Conservation (phyloP, 2,113 vertebrate species). For the Hypocryptadius cinnamomeus region DNA sequence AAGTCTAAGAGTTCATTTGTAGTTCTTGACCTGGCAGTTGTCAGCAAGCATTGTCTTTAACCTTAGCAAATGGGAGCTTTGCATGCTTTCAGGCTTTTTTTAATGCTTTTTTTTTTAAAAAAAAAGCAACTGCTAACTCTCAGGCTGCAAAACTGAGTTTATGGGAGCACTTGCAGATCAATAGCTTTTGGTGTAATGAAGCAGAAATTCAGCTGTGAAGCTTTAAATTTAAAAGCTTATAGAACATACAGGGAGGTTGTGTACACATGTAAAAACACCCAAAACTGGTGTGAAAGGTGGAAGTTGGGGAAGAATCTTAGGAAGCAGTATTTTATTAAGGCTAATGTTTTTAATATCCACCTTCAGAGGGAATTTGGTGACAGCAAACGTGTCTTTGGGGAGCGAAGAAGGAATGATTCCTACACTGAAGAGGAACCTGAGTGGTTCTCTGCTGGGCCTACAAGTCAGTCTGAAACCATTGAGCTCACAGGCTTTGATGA, state of each 20-base stretch:
- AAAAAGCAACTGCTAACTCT: background rate
- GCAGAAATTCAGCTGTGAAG: background rate
- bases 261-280: background rate
- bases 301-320: background rate
- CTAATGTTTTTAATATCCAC: background rate
- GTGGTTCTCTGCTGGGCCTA: slow-evolving; percentile 96
- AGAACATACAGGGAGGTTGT: background rate
- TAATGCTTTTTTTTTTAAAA: background rate
- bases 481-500: slow-evolving; percentile 97
- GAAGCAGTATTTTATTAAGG: background rate
- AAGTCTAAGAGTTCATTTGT: background rate
- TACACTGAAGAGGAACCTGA: slow-evolving; percentile 97
- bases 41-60: background rate
- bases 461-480: slow-evolving; percentile 97
- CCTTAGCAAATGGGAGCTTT: background rate
- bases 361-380: slow-evolving; percentile 91
- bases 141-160: background rate
- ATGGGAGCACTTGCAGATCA: background rate
- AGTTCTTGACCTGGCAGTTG: background rate
- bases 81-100: background rate
- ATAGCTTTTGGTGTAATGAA: background rate
- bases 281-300: background rate
- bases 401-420: slow-evolving; percentile 93
- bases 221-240: background rate
- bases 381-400: slow-evolving; percentile 89